Conservation (phyloP, 2,113 vertebrate genomes). For the Antechinus stuartii region DNA sequence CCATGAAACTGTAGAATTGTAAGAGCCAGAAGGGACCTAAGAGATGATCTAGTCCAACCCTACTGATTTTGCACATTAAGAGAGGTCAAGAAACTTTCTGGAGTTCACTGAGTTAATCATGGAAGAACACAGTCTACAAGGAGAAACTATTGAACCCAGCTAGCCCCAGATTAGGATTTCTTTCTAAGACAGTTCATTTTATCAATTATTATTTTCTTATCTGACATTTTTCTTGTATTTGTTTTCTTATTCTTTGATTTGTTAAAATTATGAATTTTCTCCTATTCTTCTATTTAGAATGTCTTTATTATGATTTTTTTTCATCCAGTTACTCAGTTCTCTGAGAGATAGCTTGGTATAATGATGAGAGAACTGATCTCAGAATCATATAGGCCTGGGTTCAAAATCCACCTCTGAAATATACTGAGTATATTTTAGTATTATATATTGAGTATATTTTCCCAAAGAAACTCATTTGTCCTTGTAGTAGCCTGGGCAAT, state of each 20-base stretch:
- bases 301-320: not conserved
- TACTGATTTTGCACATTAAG: not conserved
- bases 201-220: too few relatives aligned
- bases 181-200: not conserved
- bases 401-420: not conserved
- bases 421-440: not conserved
- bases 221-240: not conserved
- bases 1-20: not conserved
- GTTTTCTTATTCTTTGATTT: not conserved
- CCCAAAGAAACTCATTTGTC: not conserved
- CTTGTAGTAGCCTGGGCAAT: not conserved
- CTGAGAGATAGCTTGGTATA: not conserved
- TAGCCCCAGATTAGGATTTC: not conserved
- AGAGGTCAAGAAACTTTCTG: not conserved
- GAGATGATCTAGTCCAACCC: not conserved
- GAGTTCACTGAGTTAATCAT: not conserved
- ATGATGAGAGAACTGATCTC: not conserved
- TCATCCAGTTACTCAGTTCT: not conserved
- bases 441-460: too few relatives aligned
- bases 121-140: not conserved
- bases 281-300: not conserved
- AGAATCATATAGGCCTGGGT: not conserved
- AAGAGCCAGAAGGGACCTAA: not conserved
- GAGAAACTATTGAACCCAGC: fast-evolving
- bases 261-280: not conserved